Conservation (phyloP, 2,113 vertebrate species). For the Tricholaema leucomelas region DNA sequence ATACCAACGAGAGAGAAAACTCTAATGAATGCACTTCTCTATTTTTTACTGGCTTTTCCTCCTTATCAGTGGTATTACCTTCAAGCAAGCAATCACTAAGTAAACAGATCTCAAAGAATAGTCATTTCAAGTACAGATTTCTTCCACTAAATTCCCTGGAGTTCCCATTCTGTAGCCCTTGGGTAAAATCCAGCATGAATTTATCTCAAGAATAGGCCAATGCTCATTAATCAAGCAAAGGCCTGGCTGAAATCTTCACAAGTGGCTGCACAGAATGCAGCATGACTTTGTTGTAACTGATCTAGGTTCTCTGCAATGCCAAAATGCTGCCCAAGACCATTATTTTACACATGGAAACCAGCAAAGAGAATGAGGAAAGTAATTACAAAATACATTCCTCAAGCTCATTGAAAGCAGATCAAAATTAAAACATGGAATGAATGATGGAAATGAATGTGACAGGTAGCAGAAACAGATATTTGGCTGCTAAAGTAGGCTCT, state of each 20-base stretch:
- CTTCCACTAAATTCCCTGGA: conserved; percentile 38
- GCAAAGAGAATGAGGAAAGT: conserved; percentile 3
- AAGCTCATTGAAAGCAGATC: neutral
- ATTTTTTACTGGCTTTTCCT: conserved; percentile 16
- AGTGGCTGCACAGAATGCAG: conserved; percentile 12
- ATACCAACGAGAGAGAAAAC: neutral
- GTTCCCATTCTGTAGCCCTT: conserved; percentile 33
- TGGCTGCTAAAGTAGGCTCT: conserved; percentile 4
- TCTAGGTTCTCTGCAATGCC: neutral
- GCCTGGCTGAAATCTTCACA: conserved; percentile 50
- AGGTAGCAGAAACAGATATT: neutral
- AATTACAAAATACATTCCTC: conserved; percentile 9
- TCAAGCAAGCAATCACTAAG: conserved; percentile 65
- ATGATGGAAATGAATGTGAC: neutral
- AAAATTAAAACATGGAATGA: neutral
- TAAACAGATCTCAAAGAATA: conserved; percentile 68
- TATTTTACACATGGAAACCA: conserved; percentile 14
- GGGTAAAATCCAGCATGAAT: conserved; percentile 60
- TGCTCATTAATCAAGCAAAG: conserved; percentile 69
- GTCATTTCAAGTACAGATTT: conserved; percentile 57
- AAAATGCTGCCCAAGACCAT: conserved; percentile 18
- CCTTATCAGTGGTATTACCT: conserved; percentile 56
- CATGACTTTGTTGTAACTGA: conserved; percentile 43
- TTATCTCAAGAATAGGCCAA: conserved; percentile 55
- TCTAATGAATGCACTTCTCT: neutral